These are phyloP conservation scores for Hartigia nigra DNA, from an alignment of 2,888 invertebrate species.

Conservation along the genomic window DNA sequence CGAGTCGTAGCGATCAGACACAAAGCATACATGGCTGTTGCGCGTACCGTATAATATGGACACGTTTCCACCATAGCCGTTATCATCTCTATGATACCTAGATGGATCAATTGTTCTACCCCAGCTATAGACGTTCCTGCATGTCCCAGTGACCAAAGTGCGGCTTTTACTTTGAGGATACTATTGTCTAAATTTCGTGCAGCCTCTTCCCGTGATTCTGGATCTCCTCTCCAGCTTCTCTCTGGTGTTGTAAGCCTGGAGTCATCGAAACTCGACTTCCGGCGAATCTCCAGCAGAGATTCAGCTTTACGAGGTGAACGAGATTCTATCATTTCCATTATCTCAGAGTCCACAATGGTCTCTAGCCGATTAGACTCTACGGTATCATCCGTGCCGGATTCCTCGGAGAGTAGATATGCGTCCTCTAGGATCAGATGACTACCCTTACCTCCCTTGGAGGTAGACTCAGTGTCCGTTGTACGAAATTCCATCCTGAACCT, in stretches of 20 bases:
- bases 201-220: slow-evolving; percentile 45
- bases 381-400: slow-evolving; percentile 47
- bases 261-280: slow-evolving; percentile 58
- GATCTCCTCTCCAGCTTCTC: slow-evolving; percentile 48
- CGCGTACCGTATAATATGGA: slow-evolving; percentile 87
- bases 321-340: slow-evolving; percentile 41
- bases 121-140: slow-evolving; percentile 83
- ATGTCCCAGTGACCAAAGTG: slow-evolving; percentile 91
- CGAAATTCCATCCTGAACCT: slow-evolving; percentile 52
- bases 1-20: slow-evolving; percentile 87
- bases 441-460: slow-evolving; percentile 41
- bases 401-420: slow-evolving; percentile 46
- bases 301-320: slow-evolving; percentile 44
- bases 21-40: slow-evolving; percentile 90
- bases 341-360: slow-evolving; percentile 60
- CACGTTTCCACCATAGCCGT: slow-evolving; percentile 81
- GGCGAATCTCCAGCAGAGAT: slow-evolving; percentile 46
- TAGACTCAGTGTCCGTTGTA: slow-evolving; percentile 43
- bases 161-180: slow-evolving; percentile 84
- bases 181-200: slow-evolving; percentile 40
- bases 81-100: slow-evolving; percentile 67
- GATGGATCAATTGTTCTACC: slow-evolving; percentile 76
- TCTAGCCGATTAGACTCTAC: slow-evolving; percentile 53
- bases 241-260: slow-evolving; percentile 60
- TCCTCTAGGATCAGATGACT: slow-evolving; percentile 44